phyloP scores from a whole-genome alignment of 1,140 invertebrate species.

The Pseudomyrmex pallidus region DNA sequence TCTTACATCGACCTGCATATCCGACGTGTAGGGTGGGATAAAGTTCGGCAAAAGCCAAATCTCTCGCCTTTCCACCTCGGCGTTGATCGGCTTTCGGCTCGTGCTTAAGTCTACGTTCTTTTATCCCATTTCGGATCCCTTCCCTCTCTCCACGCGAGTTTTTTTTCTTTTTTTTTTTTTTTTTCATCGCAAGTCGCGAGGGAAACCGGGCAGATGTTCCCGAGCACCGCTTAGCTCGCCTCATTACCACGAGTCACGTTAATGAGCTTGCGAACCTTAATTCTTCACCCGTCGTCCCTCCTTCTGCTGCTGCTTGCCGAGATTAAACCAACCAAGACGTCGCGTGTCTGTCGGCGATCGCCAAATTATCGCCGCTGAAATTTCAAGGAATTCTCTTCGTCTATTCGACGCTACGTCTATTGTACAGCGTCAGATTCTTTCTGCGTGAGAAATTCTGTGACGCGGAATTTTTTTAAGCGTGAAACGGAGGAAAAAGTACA shows the following conservation, averaged over 20 bases:
- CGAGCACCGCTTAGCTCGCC: constrained; percentile 65
- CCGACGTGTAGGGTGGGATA: constrained; percentile 31
- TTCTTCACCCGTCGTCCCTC: constrained; percentile 51
- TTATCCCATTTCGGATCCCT: constrained; percentile 1
- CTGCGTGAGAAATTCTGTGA: neutral
- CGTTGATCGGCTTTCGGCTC: constrained; percentile 49
- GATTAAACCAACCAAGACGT: constrained; percentile 59
- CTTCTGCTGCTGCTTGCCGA: constrained; percentile 14
- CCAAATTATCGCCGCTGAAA: constrained; percentile 31
- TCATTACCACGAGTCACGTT: constrained; percentile 72
- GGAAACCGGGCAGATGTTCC: constrained; percentile 71
- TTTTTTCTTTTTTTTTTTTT: constrained; percentile 16
- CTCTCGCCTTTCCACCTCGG: constrained; percentile 43
- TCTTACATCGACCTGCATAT: constrained; percentile 31
- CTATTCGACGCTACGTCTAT: neutral
- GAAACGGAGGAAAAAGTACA: neutral
- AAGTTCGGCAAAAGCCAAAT: constrained; percentile 32
- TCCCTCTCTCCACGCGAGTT: constrained; percentile 7
- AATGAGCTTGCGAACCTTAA: constrained; percentile 74
- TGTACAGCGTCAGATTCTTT: neutral
- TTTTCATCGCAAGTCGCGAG: constrained; percentile 11
- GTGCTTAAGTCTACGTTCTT: constrained; percentile 37
- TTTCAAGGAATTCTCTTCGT: neutral
- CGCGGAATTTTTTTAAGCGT: no score
- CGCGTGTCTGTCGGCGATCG: constrained; percentile 38